Evolutionary conservation across 2,113 vertebrate species (phyloP), one percentile per base, ranked within the genome.

Genomic region (Meriones unguiculatus): DNA sequence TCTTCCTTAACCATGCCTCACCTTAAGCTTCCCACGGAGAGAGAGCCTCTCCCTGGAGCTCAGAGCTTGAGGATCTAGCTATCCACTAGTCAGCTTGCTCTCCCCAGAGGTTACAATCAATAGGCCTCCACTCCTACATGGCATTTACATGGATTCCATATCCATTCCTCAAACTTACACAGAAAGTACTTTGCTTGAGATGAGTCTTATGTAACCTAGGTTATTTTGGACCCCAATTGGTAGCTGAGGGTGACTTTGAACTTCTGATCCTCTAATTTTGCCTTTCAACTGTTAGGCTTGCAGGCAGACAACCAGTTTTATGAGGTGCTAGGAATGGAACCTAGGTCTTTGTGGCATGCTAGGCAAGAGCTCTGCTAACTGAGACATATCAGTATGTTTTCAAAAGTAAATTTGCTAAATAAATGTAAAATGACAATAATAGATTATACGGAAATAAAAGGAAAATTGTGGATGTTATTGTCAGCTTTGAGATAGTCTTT

Each of bases 401-500:
- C 24, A 64, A 69, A 90, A 90, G 81, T 70, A 84, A 87, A 75
- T 46, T 65, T 90, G 10, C 10, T 13, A 64, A 62, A 72, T 93
- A 93, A 87, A 95, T 82, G 59, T 72, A 91, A 95, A 72, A 32
- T 75, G 73, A 15, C 8, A 82, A 73, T 11, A 75, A 81, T 28
- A 91, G 38, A 87, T 73, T 82, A 57, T 28, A 38, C 67, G 75
- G 14, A 90, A 93, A 91, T 86, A 76, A 92, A 93, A 95, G 91
- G 38, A 32, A 94, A 76, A 94, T 54, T 52, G n/a, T 87, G 13
- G n/a, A 3, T 93, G 65, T 95, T 70, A 65, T 80, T 89, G 84
- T 41, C 75, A 97, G n/a, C 7, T 38, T 72, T 92, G 70, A 90
- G 50, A 93, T 30, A 14, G 77, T 52, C 35, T 35, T 77, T 80